Conservation (phyloP, 2,113 vertebrate species). For the Opisthocomus hoazin region DNA sequence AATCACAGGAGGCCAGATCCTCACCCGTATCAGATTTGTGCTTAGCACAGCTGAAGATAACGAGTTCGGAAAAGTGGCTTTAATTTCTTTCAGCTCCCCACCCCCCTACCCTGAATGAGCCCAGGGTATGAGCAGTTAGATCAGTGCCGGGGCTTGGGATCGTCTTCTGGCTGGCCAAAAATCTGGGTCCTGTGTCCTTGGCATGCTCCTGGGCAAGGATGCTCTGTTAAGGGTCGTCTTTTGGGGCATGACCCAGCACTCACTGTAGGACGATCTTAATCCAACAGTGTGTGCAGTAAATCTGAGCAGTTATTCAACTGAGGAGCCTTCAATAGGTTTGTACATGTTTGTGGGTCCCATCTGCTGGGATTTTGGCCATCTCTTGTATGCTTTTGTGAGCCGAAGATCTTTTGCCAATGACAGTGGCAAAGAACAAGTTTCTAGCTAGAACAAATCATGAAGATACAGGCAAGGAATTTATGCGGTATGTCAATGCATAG, state of each 20-base stretch:
- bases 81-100: neutral
- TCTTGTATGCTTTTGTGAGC: neutral
- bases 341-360: neutral
- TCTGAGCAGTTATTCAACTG: neutral
- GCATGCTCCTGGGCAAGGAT: neutral
- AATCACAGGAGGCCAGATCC: neutral
- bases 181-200: neutral
- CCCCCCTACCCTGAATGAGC: neutral
- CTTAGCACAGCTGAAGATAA: neutral
- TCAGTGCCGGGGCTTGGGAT: neutral
- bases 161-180: neutral
- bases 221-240: accelerated
- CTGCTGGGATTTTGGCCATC: neutral
- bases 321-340: neutral
- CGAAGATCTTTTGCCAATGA: neutral
- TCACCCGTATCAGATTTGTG: neutral
- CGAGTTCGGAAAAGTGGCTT: neutral
- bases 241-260: neutral
- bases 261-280: neutral
- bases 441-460: neutral
- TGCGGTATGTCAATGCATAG: neutral
- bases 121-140: neutral
- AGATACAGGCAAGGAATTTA: neutral
- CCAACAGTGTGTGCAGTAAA: neutral
- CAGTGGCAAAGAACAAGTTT: neutral